Evolutionary conservation across 2,113 vertebrate genomes (phyloP), one percentile per base, ranked within the genome.

Genomic region (Boulengerochromis microlepis): DNA sequence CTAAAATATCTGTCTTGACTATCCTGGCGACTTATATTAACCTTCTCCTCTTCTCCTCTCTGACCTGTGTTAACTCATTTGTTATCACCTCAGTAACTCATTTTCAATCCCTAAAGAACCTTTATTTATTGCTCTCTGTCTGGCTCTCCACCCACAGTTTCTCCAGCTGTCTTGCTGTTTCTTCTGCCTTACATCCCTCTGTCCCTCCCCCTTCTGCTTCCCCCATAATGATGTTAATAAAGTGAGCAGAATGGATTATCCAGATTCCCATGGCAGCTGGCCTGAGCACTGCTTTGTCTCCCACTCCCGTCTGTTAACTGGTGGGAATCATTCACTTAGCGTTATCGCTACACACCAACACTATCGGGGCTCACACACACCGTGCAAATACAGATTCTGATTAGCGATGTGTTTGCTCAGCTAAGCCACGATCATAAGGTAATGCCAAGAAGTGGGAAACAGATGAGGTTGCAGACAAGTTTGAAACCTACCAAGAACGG

Each of bases 231-330:
- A 89, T 89, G 91, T 91, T 93, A 93, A 93, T 95, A 95, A 94
- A 93, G 89, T 84, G 90, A 87, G 78, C 92, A 84, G 87, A 93
- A 95, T 94, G 95, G 87, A 92, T 94, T 90, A 90, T 92, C 92
- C 92, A 93, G 92, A 94, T 94, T 95, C 92, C 93, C 93, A 93
- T 94, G 93, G 94, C 92, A 81, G 88, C 16, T 40, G 83, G 87
- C 93, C 92, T 90, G 89, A 90, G 85, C 91, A 83, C 87, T 57
- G 86, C 90, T 88, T 87, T 12, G 78, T 89, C 90, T 89, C 61
- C 88, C 5, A 61, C 89, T 86, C 57, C 38, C 15, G 45, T 88
- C 82, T 93, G 92, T 93, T 93, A 90, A 89, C 88, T 31, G 45
- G 57, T 87, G 87, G 89, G 87, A 95, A 95, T 92, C 91, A 93